A percentile compares a stretch with the other conserved stretches of the same genome.
Conservation (phyloP, 2,113 vertebrate species). For the Zosterops borbonicus region DNA sequence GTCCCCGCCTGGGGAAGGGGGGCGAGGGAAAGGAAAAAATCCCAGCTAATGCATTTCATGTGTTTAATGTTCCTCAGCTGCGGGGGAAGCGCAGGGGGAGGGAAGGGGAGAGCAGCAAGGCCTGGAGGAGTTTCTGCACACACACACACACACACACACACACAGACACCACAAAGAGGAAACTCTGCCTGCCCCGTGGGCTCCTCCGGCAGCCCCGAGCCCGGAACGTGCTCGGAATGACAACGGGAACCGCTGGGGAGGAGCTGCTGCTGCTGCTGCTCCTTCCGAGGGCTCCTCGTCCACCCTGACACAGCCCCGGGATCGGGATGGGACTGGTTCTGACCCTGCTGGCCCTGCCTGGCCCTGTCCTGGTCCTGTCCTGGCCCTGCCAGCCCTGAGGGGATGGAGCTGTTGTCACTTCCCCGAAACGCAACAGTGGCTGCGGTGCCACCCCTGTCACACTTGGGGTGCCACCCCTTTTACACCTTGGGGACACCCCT, state of each 20-base stretch:
- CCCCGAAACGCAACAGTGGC: not conserved
- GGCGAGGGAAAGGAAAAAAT: conserved; percentile 36
- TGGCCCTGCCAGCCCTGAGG: not conserved
- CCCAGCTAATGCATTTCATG: conserved; percentile 81
- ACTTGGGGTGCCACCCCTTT: too few relatives aligned
- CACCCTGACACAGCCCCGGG: fast-evolving
- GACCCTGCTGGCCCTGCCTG: too few relatives aligned
- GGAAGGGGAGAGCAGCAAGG: not conserved
- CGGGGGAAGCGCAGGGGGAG: not conserved
- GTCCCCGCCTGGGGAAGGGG: conserved; percentile 52
- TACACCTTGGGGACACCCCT: too few relatives aligned
- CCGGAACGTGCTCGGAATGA: not conserved
- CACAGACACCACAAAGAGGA: not conserved
- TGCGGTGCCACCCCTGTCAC: too few relatives aligned
- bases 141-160: not conserved
- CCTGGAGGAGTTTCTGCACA: not conserved
- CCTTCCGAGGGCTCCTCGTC: fast-evolving
- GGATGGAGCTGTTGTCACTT: fast-evolving
- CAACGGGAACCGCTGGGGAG: fast-evolving
- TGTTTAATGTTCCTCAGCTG: conserved; percentile 61
- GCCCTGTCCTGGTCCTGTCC: not conserved
- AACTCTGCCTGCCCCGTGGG: not conserved
- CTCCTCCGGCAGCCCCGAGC: not conserved
- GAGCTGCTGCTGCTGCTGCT: not conserved
- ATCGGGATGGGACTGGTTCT: not conserved